These are phyloP conservation scores for Allacma fusca DNA, from an alignment of 2,888 invertebrate species.

Conservation along the genomic window DNA sequence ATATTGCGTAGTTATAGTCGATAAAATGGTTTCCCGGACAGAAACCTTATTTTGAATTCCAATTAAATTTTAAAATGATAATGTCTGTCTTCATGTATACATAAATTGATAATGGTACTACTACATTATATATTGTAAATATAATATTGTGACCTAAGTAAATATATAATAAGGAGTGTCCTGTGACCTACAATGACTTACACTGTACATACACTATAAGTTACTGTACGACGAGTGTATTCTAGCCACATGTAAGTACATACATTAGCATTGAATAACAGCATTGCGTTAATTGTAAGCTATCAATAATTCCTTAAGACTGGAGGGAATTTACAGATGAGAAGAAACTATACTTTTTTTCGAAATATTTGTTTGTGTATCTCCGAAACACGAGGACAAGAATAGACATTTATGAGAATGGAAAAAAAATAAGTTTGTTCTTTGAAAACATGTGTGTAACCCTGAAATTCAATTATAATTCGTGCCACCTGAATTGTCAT, in stretches of 20 bases:
- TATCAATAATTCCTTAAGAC: constrained; percentile 36
- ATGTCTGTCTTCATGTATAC: constrained; percentile 26
- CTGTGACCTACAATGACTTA: background rate
- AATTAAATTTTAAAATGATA: constrained; percentile 31
- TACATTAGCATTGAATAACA: too few relatives aligned
- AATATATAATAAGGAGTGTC: background rate
- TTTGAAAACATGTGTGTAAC: too few relatives aligned
- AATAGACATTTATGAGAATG: too few relatives aligned
- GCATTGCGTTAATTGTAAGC: constrained; percentile 9
- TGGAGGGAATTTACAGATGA: constrained; percentile 30
- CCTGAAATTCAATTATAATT: too few relatives aligned
- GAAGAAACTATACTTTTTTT: constrained; percentile 22
- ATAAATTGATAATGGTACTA: constrained; percentile 24
- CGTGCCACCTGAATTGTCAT: too few relatives aligned
- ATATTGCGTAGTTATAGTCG: constrained; percentile 19
- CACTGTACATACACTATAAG: background rate
- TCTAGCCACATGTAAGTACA: background rate
- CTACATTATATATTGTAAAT: constrained; percentile 18
- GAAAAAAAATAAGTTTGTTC: too few relatives aligned
- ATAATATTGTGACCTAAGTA: constrained; percentile 17
- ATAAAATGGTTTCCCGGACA: constrained; percentile 38
- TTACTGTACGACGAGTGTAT: background rate
- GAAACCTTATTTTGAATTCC: constrained; percentile 40
- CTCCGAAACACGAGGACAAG: too few relatives aligned
- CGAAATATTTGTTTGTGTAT: too few relatives aligned